Percentiles rank a stretch among this genome's conserved stretches.
phyloP scores from a whole-genome alignment of 2,797 vertebrate genomes.

The Poecilia wingei region DNA sequence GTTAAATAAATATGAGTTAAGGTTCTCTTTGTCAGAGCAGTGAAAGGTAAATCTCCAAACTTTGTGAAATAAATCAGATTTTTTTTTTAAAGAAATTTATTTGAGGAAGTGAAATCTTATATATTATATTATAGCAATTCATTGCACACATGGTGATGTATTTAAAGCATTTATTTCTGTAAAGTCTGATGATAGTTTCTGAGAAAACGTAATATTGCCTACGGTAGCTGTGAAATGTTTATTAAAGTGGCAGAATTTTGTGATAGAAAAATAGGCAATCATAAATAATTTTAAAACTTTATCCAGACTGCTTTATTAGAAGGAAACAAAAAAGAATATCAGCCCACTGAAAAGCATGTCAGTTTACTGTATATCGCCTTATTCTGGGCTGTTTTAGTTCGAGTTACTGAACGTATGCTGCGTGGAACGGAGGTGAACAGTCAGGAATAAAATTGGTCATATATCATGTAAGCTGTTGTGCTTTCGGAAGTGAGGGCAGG shows the following conservation, averaged over 20 bases:
- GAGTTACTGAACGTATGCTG: not conserved
- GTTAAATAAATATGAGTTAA: slow-evolving; percentile 18
- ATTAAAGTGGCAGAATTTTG: not conserved
- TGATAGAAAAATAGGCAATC: not conserved
- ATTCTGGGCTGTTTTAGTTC: not conserved
- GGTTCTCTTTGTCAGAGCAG: not conserved
- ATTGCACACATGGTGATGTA: not conserved
- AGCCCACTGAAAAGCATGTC: not conserved
- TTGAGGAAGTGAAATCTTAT: not conserved
- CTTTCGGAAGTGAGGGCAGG: not conserved
- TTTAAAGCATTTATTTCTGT: not conserved
- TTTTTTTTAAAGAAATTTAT: not conserved
- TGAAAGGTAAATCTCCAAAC: not conserved
- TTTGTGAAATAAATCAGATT: not conserved
- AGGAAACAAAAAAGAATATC: not conserved
- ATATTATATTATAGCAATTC: not conserved
- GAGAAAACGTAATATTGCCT: not conserved
- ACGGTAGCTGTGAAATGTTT: not conserved
- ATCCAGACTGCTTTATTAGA: not conserved
- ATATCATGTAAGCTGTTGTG: not conserved
- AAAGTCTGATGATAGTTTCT: not conserved
- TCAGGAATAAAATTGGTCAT: not conserved
- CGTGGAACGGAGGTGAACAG: not conserved
- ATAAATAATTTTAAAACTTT: not conserved
- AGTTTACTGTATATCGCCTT: not conserved